These are phyloP conservation scores for Hyles euphorbiae DNA, from an alignment of 1,140 invertebrate genomes.

Conservation along the genomic window DNA sequence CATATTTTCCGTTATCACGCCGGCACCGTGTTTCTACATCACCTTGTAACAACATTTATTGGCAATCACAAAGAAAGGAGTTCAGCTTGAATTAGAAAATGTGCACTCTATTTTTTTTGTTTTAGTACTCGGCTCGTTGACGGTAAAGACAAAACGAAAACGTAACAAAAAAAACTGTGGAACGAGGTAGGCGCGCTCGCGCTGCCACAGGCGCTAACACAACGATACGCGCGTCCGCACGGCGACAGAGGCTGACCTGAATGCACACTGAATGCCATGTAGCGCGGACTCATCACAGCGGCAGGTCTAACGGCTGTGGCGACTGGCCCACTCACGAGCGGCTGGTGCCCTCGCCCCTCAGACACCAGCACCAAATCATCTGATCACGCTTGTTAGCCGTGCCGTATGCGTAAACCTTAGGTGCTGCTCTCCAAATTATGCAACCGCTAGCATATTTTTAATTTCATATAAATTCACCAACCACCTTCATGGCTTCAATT, in stretches of 20 bases:
- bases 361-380: conserved; percentile 5
- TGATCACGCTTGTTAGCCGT: conserved; percentile 1
- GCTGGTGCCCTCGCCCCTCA: conserved; percentile 1
- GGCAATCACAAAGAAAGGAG: conserved; percentile 18
- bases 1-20: conserved; percentile 67
- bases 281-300: conserved; percentile 33
- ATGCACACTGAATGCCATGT: no score
- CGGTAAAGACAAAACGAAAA: conserved; percentile 33
- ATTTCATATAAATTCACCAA: neutral
- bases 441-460: conserved; percentile 1
- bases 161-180: conserved; percentile 48
- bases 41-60: conserved; percentile 32
- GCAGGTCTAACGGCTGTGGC: conserved; percentile 16
- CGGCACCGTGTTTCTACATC: conserved; percentile 45
- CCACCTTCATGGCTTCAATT: no score
- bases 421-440: neutral
- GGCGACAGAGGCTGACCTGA: conserved; percentile 48
- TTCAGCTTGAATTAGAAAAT: conserved; percentile 7
- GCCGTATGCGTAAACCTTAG: neutral
- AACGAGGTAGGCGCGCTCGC: conserved; percentile 28
- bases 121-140: conserved; percentile 22
- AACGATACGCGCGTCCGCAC: conserved; percentile 39
- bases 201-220: conserved; percentile 6
- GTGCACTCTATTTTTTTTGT: conserved; percentile 24
- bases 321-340: conserved; percentile 35